Conservation (phyloP, 2,113 vertebrate genomes). For the Eclectus roratus region DNA sequence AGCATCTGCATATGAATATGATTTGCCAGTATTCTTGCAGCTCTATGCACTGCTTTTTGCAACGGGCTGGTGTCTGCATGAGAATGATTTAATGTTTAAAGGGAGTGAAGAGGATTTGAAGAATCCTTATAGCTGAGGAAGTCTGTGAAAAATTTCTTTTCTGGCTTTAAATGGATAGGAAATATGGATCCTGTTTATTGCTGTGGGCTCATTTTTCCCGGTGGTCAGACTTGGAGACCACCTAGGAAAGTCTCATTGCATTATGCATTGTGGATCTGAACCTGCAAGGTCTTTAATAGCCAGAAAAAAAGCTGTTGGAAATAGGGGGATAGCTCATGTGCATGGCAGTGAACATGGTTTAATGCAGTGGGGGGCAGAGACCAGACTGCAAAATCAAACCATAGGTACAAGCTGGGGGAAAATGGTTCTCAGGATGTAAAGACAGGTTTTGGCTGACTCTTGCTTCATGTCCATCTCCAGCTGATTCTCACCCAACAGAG, state of each 20-base stretch:
- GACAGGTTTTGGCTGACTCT: not conserved
- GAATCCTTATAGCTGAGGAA: not conserved
- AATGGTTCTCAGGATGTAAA: not conserved
- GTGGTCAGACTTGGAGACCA: not conserved
- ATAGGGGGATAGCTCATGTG: not conserved
- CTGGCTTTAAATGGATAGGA: slow-evolving; percentile 21
- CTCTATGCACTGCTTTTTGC: not conserved
- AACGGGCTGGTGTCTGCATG: not conserved
- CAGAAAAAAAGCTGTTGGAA: not conserved
- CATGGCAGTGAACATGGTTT: fast-evolving
- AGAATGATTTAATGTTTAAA: slow-evolving; percentile 29
- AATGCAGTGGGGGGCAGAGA: not conserved
- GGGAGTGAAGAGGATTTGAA: not conserved
- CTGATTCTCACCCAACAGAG: fast-evolving
- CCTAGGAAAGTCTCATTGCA: not conserved
- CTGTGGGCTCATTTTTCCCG: not conserved
- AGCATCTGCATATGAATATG: not conserved
- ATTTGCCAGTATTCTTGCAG: slow-evolving; percentile 6
- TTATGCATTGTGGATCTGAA: not conserved
- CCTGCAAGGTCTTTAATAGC: not conserved
- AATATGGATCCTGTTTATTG: not conserved
- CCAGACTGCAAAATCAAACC: not conserved
- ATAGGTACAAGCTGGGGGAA: not conserved
- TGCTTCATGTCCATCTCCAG: not conserved
- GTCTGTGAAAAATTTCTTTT: slow-evolving; percentile 9